These are phyloP conservation scores for Nesoenas mayeri DNA, from an alignment of 2,113 vertebrate species.

Conservation along the genomic window DNA sequence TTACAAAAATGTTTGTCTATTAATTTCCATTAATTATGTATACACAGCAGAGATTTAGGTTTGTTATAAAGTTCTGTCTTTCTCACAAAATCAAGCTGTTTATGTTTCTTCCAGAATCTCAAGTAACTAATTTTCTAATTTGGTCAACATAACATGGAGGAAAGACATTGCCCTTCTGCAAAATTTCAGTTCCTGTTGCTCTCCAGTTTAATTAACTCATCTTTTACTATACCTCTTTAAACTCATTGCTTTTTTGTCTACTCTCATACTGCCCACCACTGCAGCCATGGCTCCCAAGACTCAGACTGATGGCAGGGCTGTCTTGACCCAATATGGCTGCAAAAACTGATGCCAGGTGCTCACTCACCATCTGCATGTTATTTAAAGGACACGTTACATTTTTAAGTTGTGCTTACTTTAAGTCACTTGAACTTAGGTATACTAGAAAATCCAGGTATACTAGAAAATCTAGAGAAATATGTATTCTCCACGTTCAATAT, in stretches of 20 bases:
- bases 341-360: neutral
- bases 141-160: neutral
- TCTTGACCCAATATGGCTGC: accelerated
- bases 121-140: neutral
- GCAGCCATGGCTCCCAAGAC: accelerated
- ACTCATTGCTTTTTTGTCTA: neutral
- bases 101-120: neutral
- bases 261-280: neutral
- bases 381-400: neutral
- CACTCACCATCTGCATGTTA: neutral
- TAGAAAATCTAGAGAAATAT: neutral
- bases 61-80: neutral
- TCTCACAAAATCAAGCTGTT: neutral
- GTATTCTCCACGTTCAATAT: neutral
- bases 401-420: neutral
- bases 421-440: neutral
- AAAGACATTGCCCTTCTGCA: neutral
- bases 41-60: neutral
- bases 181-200: neutral
- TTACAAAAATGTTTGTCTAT: neutral
- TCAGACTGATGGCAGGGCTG: accelerated
- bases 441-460: neutral
- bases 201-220: neutral
- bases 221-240: neutral
- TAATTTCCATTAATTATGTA: neutral